Conservation (phyloP, 2,113 vertebrate genomes). For the Todiramphus chloris region DNA sequence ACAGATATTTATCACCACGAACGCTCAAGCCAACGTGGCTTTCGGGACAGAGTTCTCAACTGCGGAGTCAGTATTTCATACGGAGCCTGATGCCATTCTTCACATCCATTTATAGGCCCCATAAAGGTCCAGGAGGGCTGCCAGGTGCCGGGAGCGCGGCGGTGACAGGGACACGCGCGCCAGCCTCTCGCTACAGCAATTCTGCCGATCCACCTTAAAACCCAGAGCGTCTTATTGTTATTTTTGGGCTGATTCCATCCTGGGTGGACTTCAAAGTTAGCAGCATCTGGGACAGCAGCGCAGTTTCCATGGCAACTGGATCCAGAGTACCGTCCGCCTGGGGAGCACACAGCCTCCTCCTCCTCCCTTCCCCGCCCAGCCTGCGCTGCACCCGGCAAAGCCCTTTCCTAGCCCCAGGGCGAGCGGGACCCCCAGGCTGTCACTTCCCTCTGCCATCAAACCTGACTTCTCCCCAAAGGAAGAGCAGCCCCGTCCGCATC, state of each 20-base stretch:
- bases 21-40: background rate
- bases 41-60: conserved; percentile 10
- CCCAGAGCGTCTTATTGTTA: conserved; percentile 67
- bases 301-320: conserved; percentile 79
- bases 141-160: background rate
- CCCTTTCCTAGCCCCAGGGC: background rate
- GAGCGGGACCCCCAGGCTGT: accelerated
- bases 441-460: accelerated
- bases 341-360: conserved; percentile 63
- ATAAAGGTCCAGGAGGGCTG: background rate
- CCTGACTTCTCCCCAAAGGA: background rate
- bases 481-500: background rate
- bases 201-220: conserved; percentile 69
- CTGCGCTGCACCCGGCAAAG: background rate
- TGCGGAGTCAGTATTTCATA: conserved; percentile 33
- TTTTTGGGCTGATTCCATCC: conserved; percentile 77
- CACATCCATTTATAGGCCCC: background rate
- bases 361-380: conserved; percentile 54
- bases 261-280: conserved; percentile 77
- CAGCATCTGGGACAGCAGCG: conserved; percentile 75
- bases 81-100: background rate
- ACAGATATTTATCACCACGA: background rate
- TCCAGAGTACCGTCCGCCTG: conserved; percentile 71
- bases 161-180: background rate
- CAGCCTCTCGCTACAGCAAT: background rate